phyloP scores from a whole-genome alignment of 1,140 invertebrate species.

The Apolygus lucorum region DNA sequence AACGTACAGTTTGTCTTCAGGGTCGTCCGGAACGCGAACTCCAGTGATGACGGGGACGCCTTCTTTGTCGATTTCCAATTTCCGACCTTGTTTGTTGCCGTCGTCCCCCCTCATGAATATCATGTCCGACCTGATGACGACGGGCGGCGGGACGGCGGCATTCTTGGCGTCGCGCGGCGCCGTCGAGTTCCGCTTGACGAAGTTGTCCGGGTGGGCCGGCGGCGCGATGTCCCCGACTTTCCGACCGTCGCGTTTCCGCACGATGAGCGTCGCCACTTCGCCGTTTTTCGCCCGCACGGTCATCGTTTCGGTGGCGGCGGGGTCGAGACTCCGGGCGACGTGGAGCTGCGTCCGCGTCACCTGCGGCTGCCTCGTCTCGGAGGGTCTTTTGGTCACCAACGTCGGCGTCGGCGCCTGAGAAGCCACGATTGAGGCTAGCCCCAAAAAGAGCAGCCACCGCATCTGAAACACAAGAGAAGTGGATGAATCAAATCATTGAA shows the following conservation, averaged over 20 bases:
- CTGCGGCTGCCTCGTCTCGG: slow-evolving; percentile 26
- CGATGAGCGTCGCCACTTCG: slow-evolving; percentile 61
- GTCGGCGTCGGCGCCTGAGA: background rate
- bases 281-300: slow-evolving; percentile 64
- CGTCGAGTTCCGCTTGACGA: background rate
- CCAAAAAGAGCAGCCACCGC: slow-evolving; percentile 17
- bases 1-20: slow-evolving; percentile 60
- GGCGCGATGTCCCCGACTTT: slow-evolving; percentile 14
- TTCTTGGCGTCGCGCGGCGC: background rate
- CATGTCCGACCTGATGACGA: slow-evolving; percentile 52
- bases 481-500: slow-evolving; percentile 1
- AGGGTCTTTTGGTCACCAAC: slow-evolving; percentile 35
- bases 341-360: slow-evolving; percentile 62
- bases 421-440: slow-evolving; percentile 4
- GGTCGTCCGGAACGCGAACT: slow-evolving; percentile 69
- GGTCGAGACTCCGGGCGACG: slow-evolving; percentile 64
- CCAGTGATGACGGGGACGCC: slow-evolving; percentile 71
- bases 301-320: slow-evolving; percentile 61
- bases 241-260: slow-evolving; percentile 55
- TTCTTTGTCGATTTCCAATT: slow-evolving; percentile 39
- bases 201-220: slow-evolving; percentile 15
- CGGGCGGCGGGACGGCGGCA: slow-evolving; percentile 50
- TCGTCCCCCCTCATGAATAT: slow-evolving; percentile 48
- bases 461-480: slow-evolving; percentile 24
- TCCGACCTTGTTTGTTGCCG: slow-evolving; percentile 43